Base-by-base conservation (phyloP, 2,888 invertebrate species). In the Drosophila acutilabella region DNA sequence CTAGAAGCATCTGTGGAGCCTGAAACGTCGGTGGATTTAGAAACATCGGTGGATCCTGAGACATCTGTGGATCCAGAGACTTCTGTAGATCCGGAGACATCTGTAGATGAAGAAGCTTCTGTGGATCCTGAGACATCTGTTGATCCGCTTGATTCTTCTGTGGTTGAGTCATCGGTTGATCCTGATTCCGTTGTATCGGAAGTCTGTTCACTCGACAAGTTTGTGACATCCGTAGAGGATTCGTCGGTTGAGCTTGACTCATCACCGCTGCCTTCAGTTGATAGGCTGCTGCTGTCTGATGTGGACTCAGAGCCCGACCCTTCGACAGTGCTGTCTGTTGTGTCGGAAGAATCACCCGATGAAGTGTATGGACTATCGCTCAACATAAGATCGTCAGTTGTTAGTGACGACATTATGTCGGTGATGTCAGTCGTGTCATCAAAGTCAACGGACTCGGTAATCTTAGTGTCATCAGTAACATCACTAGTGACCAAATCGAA, bases 381-480 rank as follows among this genome's bases (percentile, higher is more conserved):
- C 8, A 93, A 71, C 94, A 94, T 94, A 0, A 93, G 73, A 42
- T 94, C 93, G 41, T 93, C 93, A 10, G 91, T 89, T 13, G 91
- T 88, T 2, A 93, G 88, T 1, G 93, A 83, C 4, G 92, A 87
- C 64, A 92, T 91, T 10, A 91, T 85, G 7, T 88, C 71, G 7
- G 88, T 91, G 10, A 91, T 83, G 7, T 88, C 71, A 10, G 88
- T 78, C 3, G 82, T 77, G 2, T 69, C 81, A 68, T 91, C 91
- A 1, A 90, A 70, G 44, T 91, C 92, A 50, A 90, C 73, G 2
- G 89, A 89, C 18, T 89, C 89, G 0, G 90, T 79, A 7, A 84
- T 74, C 69, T 84, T 88, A 0, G 87, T 59, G 60, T 86, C 86
- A 10, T 83, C 89, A 1, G 80, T 78, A 18, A 83, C 68, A 41